phyloP scores from a whole-genome alignment of 2,888 invertebrate species.

The Pristionchus maxplancki region DNA sequence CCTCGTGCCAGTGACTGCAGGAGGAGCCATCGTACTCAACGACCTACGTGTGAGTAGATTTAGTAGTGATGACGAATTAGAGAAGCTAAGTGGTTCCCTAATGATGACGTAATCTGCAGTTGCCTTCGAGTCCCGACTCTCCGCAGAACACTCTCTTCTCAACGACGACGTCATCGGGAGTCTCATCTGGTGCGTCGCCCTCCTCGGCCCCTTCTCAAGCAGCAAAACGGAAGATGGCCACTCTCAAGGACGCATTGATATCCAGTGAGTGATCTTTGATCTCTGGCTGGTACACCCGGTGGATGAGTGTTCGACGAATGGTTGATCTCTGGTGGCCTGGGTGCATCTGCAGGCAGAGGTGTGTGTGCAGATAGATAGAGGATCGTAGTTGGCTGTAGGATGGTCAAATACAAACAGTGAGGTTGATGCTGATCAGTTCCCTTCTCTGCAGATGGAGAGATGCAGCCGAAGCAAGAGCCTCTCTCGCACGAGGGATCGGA shows the following conservation, averaged over 20 bases:
- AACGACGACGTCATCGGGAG: slow-evolving; percentile 13
- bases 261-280: not conserved
- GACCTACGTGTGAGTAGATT: not conserved
- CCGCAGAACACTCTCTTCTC: slow-evolving; percentile 8
- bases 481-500: slow-evolving; percentile 37
- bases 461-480: slow-evolving; percentile 36
- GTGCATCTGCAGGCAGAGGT: not conserved
- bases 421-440: not conserved
- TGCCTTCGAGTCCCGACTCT: not conserved
- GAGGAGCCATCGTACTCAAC: not conserved
- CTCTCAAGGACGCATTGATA: not conserved
- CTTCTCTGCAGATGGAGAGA: slow-evolving; percentile 15
- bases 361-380: not conserved
- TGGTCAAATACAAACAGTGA: not conserved
- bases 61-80: not conserved
- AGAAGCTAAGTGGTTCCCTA: not conserved
- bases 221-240: not conserved
- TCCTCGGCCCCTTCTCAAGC: not conserved
- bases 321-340: not conserved
- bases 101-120: not conserved
- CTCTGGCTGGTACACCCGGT: not conserved
- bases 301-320: not conserved
- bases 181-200: not conserved
- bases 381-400: not conserved
- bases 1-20: not conserved